Base-by-base conservation (phyloP, 2,888 invertebrate genomes). In the Ptychoptera albimana region DNA sequence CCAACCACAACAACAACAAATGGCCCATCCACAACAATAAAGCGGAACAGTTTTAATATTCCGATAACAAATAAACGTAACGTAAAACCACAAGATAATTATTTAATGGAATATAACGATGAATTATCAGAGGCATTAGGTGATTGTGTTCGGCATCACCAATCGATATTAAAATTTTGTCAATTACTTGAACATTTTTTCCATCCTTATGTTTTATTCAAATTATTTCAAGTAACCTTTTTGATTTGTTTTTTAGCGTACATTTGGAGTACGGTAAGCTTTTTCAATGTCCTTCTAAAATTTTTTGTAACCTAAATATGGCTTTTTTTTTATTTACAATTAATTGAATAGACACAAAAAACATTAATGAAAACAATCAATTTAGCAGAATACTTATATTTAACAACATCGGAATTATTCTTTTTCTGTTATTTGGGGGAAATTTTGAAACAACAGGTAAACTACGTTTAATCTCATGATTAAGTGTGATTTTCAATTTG, bases 201-300 rank as follows among this genome's bases (percentile, higher is more conserved):
- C 40, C 56, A 54, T 48, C 55, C 58, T 1, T 55, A 63, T 44
- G 57, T 61, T 51, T 51, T 65, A 16, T 49, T 60, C 0, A 64
- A 64, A 51, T 55, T 57, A 10, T 51, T 56, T 1, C 55, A 60
- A 43, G 56, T 58, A 0, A 59, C 58, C 1, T 52, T 60, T 11
- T 52, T 61, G 3, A 52, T 59, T 46, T 64, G 64, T 41, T 52
- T 62, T 35, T 53, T 61, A 31, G 55, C 60, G 7, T 64, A 61
- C 46, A 57, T 58, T 1, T 55, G 55, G 7, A 59, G 59, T 1
- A 61, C 61, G 48, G 63, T 58, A 50, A 50, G 51, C 50, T 36
- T 9, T 6, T 14, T 41, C 3, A 12, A 37, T 30, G 2, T 34
- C 6, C 11, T 8, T 8, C n/a, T 11, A 11, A n/a, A 35, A n/a